These are phyloP conservation scores for Nomada fabriciana DNA, from an alignment of 2,888 invertebrate species.

Conservation along the genomic window DNA sequence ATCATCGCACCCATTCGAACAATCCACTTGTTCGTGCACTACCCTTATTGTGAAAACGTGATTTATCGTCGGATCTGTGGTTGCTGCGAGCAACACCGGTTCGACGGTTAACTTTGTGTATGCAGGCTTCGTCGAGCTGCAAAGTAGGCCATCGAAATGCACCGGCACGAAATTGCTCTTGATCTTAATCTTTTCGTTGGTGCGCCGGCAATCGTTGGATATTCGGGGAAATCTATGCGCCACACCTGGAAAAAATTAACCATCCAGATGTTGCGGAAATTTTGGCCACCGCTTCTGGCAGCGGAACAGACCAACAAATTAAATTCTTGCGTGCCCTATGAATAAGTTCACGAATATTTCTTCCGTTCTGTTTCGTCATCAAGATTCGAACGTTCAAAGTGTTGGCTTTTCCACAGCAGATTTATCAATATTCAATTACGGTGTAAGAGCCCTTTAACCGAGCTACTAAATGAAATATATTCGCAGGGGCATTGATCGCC, in stretches of 20 bases:
- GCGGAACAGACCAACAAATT: too few relatives aligned
- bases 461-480: too few relatives aligned
- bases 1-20: conserved; percentile 24
- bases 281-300: background rate
- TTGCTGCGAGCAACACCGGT: background rate
- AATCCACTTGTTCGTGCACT: conserved; percentile 44
- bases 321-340: too few relatives aligned
- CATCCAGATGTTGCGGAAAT: background rate
- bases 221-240: conserved; percentile 19
- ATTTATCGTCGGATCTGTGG: conserved; percentile 66
- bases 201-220: conserved; percentile 33
- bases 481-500: background rate
- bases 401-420: too few relatives aligned
- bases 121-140: conserved; percentile 51
- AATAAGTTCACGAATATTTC: too few relatives aligned
- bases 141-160: conserved; percentile 67
- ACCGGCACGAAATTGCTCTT: conserved; percentile 63
- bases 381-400: too few relatives aligned
- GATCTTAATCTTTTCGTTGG: conserved; percentile 55
- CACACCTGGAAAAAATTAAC: background rate
- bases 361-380: too few relatives aligned
- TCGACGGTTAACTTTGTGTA: conserved; percentile 57
- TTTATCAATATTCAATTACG: too few relatives aligned
- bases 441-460: too few relatives aligned
- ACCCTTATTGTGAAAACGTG: conserved; percentile 59